Percentiles rank a stretch among this genome's conserved stretches.
phyloP scores from a whole-genome alignment of 2,888 invertebrate species.

The Conistra vaccinii region DNA sequence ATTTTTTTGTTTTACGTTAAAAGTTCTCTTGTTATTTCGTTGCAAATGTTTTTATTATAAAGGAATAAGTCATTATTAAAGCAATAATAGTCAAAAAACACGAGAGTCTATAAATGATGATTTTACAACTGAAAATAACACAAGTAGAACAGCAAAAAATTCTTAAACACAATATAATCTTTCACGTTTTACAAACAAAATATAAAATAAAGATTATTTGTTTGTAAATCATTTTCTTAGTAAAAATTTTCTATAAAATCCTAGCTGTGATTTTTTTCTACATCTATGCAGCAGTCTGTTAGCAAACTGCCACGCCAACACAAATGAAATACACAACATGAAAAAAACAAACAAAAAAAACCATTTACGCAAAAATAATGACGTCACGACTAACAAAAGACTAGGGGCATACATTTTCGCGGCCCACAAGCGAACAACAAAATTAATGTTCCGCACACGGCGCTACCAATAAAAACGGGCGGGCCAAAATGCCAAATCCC shows the following conservation, averaged over 20 bases:
- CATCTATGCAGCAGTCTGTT: neutral
- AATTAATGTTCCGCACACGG: slow-evolving; percentile 89
- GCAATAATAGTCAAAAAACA: neutral
- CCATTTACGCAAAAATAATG: slow-evolving; percentile 61
- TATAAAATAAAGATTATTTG: neutral
- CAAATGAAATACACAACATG: neutral
- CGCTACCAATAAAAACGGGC: slow-evolving; percentile 84
- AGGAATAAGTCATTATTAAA: neutral
- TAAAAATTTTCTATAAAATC: neutral
- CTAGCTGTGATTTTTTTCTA: neutral
- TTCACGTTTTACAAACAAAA: neutral
- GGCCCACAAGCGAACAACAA: slow-evolving; percentile 76
- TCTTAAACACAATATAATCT: neutral
- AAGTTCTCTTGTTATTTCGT: neutral
- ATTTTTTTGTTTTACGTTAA: neutral
- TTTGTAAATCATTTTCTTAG: neutral
- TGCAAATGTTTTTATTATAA: neutral
- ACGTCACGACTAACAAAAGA: slow-evolving; percentile 70
- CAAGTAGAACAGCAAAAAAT: no score
- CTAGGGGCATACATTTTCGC: slow-evolving; percentile 71
- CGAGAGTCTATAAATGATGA: neutral
- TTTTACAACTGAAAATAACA: neutral
- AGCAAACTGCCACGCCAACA: neutral
- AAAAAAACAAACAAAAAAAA: slow-evolving; percentile 32
- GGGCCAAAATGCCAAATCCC: slow-evolving; percentile 87